Evolutionary conservation across 2,113 vertebrate genomes (phyloP), one percentile per base, ranked within the genome.

Genomic region (Parotia lawesii): DNA sequence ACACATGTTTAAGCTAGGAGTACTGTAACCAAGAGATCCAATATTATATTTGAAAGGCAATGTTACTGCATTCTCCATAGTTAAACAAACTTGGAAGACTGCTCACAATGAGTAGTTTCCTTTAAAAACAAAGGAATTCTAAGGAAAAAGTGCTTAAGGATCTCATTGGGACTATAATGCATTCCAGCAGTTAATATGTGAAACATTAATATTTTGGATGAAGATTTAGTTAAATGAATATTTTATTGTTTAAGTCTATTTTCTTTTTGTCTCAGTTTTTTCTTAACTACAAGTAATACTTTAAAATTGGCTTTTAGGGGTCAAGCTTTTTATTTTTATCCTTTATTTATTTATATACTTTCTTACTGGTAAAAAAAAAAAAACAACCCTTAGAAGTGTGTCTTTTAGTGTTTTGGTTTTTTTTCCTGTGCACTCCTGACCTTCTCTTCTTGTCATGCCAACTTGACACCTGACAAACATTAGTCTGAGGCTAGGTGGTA

Each of bases 31-130:
- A 60, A 51, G 96, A 98, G 83, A 93, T 76, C 75, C 92, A 92
- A 92, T 95, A 82, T 86, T 88, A 93, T 19, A 54, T 86, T 95
- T 97, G 88, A 91, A 96, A 96, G 95, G 87, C 77, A 85, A 42
- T 66, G 89, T 86, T 92, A 64, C 75, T 97, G 21, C 65, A 47
- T 89, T 85, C 21, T 58, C 64, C 29, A 42, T 12, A 16, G 42
- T 38, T 57, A 89, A 80, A 28, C 17, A 75, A 88, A 83, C 35
- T 92, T 85, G 40, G 19, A 95, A 91, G 75, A 56, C 28, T 53
- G 13, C n/a, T 90, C n/a, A 45, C 5, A 8, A 22, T 17, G 50
- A 70, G 5, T n/a, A 33, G 19, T 31, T 81, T 75, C 33, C 20
- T 91, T 77, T 87, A 77, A 93, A 84, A 80, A 9, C 5, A 77